Percentiles rank a stretch among this genome's conserved stretches.
phyloP scores from a whole-genome alignment of 2,113 vertebrate species.

The Crotalus tigris region DNA sequence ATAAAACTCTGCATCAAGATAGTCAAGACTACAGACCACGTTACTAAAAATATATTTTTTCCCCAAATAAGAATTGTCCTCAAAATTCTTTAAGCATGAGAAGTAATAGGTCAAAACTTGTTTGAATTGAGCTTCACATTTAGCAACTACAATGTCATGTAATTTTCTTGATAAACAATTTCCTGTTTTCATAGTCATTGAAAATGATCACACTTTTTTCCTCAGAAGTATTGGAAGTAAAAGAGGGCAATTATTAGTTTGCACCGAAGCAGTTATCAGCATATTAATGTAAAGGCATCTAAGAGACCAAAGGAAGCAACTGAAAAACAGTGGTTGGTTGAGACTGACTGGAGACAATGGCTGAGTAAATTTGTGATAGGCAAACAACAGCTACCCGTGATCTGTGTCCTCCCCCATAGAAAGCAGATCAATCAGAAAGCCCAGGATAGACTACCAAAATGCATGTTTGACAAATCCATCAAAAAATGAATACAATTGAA shows the following conservation, averaged over 20 bases:
- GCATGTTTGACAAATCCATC: not conserved
- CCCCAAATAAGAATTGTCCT: not conserved
- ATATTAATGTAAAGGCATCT: not conserved
- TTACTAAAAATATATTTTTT: not conserved
- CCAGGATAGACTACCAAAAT: not conserved
- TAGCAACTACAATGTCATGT: not conserved
- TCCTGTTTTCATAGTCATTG: not conserved
- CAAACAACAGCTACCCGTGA: constrained; percentile 2
- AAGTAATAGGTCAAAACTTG: not conserved
- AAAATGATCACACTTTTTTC: not conserved
- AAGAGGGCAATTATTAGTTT: not conserved
- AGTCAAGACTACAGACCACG: not conserved
- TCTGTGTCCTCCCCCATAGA: not conserved
- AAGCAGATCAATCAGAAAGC: not conserved
- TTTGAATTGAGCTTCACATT: not conserved
- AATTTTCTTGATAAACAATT: not conserved
- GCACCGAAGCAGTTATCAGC: not conserved
- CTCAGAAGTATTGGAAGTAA: not conserved
- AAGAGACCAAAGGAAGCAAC: not conserved
- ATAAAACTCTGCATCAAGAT: not conserved
- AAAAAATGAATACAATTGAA: not conserved
- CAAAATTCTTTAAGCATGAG: not conserved
- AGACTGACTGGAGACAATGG: not conserved
- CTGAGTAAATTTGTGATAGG: constrained; percentile 2
- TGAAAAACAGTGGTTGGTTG: not conserved